Evolutionary conservation across 2,888 invertebrate species (phyloP).

Genomic region (Torymus texanus): DNA sequence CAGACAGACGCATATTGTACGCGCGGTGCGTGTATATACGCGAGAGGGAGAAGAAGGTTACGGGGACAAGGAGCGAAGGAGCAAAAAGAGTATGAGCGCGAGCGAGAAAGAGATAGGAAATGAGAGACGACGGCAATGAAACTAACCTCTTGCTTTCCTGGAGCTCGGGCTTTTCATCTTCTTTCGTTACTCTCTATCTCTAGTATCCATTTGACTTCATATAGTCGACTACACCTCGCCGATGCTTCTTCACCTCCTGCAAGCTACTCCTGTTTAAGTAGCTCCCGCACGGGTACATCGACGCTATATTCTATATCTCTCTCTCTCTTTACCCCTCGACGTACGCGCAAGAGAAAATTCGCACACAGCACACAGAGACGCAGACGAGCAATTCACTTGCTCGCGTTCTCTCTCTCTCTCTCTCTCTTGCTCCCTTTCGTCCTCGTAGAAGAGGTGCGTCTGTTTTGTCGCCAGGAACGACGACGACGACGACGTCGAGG

Average conservation of each 20-base stretch:
- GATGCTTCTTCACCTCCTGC: too few species aligned
- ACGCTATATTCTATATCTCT: background rate
- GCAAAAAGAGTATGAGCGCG: too few species aligned
- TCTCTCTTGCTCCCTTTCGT: conserved; percentile 2
- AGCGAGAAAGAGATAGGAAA: conserved; percentile 1
- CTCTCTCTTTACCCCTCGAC: background rate
- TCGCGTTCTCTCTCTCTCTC: background rate
- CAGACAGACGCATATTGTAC: background rate
- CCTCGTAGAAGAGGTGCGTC: background rate
- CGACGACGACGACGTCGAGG: background rate
- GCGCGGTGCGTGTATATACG: background rate
- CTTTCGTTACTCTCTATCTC: background rate
- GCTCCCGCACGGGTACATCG: background rate
- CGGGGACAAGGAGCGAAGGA: background rate
- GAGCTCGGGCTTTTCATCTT: conserved; percentile 51
- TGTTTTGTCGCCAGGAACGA: background rate
- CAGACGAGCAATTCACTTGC: background rate
- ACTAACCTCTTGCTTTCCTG: conserved; percentile 52
- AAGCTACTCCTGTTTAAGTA: background rate
- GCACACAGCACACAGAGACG: too few species aligned
- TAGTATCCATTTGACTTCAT: background rate
- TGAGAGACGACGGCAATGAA: background rate
- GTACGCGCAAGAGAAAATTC: too few species aligned
- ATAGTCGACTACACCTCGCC: too few species aligned
- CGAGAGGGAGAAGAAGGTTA: conserved; percentile 32